phyloP scores from a whole-genome alignment of 37 sponge, comb jelly and placozoan genomes.

The Chondrilla cf. caribensis region DNA sequence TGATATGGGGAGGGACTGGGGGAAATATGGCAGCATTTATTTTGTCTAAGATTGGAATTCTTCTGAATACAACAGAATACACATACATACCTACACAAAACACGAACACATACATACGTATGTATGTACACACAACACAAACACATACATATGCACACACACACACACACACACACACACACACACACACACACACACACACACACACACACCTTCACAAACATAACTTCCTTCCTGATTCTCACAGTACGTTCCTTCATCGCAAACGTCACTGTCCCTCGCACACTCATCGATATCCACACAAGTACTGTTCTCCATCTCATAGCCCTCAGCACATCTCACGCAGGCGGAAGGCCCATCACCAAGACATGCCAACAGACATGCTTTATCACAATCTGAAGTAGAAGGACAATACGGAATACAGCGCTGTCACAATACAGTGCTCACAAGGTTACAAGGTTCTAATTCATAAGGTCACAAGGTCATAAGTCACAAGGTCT shows the following conservation, averaged over 20 bases:
- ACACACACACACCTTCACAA: constrained; percentile 52
- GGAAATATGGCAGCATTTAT: too few species aligned
- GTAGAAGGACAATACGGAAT: not conserved
- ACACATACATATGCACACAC: constrained; percentile 18
- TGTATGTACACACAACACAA: not conserved
- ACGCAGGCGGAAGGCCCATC: constrained; percentile 60
- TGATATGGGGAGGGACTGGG: not conserved
- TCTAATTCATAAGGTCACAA: too few species aligned
- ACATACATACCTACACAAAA: not conserved
- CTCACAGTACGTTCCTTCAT: constrained; percentile 72
- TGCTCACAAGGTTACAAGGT: too few species aligned
- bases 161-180: constrained; percentile 18
- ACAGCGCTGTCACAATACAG: too few species aligned
- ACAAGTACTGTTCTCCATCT: constrained; percentile 20
- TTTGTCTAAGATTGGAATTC: too few species aligned
- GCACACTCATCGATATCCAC: constrained; percentile 76
- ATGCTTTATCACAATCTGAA: constrained; percentile 69
- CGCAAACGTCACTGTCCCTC: constrained; percentile 42
- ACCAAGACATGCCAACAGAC: constrained; percentile 52
- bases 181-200: constrained; percentile 16
- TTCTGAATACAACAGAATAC: not conserved
- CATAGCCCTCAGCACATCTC: constrained; percentile 70
- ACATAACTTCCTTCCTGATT: constrained; percentile 62
- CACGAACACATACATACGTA: constrained; percentile 1
- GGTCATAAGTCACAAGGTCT: too few species aligned